A percentile compares a stretch with the other conserved stretches of the same genome.
These are phyloP conservation scores for Anomalospiza imberbis DNA, from an alignment of 2,797 vertebrate species.

Conservation along the genomic window DNA sequence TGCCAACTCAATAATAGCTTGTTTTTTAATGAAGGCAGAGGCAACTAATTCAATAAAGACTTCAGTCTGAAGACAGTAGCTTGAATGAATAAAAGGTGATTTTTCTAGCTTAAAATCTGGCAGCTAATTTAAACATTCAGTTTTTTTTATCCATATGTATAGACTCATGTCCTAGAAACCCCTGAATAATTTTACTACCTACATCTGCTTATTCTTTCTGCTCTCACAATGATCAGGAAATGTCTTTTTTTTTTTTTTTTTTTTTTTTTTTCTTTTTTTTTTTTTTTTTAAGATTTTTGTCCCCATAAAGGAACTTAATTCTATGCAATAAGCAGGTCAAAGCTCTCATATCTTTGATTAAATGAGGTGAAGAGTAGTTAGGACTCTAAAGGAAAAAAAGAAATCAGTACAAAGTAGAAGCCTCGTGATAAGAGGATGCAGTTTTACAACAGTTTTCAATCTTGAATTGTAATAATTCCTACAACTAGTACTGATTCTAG, in stretches of 20 bases:
- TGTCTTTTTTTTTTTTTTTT: accelerated
- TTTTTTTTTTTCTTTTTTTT: too few species aligned
- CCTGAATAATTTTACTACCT: not conserved
- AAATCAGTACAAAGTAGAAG: not conserved
- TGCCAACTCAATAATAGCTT: not conserved
- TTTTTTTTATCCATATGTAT: not conserved
- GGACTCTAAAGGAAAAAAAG: not conserved
- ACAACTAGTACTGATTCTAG: not conserved
- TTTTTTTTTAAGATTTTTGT: not conserved
- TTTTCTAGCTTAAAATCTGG: not conserved
- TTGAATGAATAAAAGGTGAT: not conserved
- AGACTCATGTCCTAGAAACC: not conserved
- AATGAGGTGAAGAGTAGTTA: not conserved
- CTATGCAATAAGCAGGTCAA: not conserved
- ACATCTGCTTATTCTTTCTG: not conserved
- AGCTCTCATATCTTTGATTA: not conserved
- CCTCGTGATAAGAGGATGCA: not conserved
- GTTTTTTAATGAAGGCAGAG: not conserved
- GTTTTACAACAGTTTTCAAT: not conserved
- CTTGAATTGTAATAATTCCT: not conserved
- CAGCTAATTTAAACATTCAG: not conserved
- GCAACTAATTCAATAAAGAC: not conserved
- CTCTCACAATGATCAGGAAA: not conserved
- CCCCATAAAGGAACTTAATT: not conserved
- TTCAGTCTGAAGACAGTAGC: not conserved